Base-by-base conservation (phyloP, 2,797 vertebrate genomes). In the Phataginus tetradactyla region DNA sequence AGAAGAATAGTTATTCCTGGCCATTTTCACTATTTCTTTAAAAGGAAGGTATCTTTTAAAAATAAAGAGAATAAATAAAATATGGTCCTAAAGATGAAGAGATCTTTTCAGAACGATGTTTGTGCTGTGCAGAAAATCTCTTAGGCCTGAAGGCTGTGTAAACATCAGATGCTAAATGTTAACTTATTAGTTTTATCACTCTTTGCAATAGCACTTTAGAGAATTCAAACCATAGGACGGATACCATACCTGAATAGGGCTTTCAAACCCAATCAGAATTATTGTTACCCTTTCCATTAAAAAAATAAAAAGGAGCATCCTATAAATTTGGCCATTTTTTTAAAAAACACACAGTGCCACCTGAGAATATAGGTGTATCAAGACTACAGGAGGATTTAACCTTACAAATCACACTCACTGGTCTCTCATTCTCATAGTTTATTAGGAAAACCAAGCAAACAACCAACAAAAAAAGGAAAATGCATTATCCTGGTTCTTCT, bases 301-400 rank as follows among this genome's bases (percentile, higher is more conserved):
- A 53, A 15, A 29, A 7, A 63, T 15, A n/a, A 18, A 8, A 29
- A 39, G 23, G 72, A 72, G 25, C 17, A 42, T 29, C 10, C 27
- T 49, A 10, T 29, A 29, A 53, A 77, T 32, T 1, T 29, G 32
- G 2, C 7, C 14, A 7, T 25, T 32, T 29, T 18, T 53, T 7
- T 37, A 23, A 45, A 69, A 72, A 53, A 23, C 49, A 23, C 2
- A 0, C 45, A 15, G 23, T 7, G 39, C 11, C 57, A 1, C 37
- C 4, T 32, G 10, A 11, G 3, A 17, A 15, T 17, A 1, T 0
- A 37, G 25, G 34, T 3, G 13, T 9, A 1, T 9, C 18, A 21
- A 39, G 17, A 23, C 15, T 3, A 27, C 4, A 21, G n/a, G 21
- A 51, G 55, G 51, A 51, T 3, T 3, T 12, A 8, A 34, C 29